Evolutionary conservation across 2,888 invertebrate species (phyloP), one percentile per base, ranked within the genome.

Genomic region (Acronicta alni): DNA sequence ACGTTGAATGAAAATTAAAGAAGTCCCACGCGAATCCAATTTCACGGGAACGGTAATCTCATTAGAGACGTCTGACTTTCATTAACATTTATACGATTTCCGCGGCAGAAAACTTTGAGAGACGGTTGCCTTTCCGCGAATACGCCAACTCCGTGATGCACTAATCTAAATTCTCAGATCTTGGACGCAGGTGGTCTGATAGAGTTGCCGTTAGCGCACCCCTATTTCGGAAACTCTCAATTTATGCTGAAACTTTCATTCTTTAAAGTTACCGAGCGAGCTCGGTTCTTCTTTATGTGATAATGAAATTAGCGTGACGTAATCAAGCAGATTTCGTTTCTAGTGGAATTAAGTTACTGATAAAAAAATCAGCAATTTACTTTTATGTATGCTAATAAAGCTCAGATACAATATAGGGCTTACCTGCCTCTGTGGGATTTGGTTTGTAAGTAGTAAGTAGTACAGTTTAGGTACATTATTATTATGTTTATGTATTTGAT

Each of bases 31-130:
- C 78, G 89, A 89, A 91, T 91, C 89, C 90, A 93, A 93, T 93
- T 92, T 91, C 88, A 90, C 89, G 87, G 89, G 84, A 89, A 83
- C 88, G 85, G 88, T 93, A 94, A 94, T 92, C 91, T 92, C 89
- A 91, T 93, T 93, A 93, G 89, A 83, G 86, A 86, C 87, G 89
- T 86, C 91, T 92, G 89, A 87, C 88, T 89, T 93, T 93, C 92
- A 93, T 93, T 93, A 93, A 89, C 90, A 91, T 93, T 93, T 92
- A 92, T 92, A 89, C 86, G 90, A 91, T 90, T 89, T 91, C 88
- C 83, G 82, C 79, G 77, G 79, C 81, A 83, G 85, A 80, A 87
- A 91, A 90, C 87, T 90, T 91, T 82, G 80, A 74, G 76, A 80
- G 84, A 82, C 79, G 75, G 80, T 77, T 78, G 77, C 79, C 77